Evolutionary conservation across 2,113 vertebrate species (phyloP).

Genomic region (Phasianus colchicus): DNA sequence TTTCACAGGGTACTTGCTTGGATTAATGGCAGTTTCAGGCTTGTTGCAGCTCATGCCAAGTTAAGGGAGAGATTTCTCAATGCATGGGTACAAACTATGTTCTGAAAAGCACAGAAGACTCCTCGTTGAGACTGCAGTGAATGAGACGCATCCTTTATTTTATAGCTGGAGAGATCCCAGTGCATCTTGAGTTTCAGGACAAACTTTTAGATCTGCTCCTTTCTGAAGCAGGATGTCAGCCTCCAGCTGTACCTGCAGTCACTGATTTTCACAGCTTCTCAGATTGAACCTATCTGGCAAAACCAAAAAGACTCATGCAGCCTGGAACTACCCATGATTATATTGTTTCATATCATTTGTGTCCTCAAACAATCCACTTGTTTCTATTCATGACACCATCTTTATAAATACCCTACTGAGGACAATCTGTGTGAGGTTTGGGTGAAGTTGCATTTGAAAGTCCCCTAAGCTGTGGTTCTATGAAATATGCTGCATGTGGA

Average conservation of each 20-base stretch:
- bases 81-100: neutral
- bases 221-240: neutral
- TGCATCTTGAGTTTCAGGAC: neutral
- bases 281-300: neutral
- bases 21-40: neutral
- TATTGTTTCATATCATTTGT: neutral
- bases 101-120: neutral
- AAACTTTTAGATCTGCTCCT: neutral
- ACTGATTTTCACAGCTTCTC: neutral
- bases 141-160: neutral
- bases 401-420: neutral
- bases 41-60: neutral
- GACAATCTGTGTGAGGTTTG: neutral
- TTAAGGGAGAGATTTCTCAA: slow-evolving; percentile 20
- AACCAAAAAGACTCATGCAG: neutral
- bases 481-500: neutral
- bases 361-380: neutral
- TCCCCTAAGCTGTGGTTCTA: slow-evolving; percentile 13
- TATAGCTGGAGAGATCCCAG: neutral
- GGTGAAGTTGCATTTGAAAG: neutral
- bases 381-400: neutral
- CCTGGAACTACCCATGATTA: neutral
- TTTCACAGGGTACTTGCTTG: neutral
- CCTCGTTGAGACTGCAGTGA: neutral
- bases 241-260: neutral